Conservation (phyloP, 1,140 invertebrate species). For the Lasioglossum albipes region DNA sequence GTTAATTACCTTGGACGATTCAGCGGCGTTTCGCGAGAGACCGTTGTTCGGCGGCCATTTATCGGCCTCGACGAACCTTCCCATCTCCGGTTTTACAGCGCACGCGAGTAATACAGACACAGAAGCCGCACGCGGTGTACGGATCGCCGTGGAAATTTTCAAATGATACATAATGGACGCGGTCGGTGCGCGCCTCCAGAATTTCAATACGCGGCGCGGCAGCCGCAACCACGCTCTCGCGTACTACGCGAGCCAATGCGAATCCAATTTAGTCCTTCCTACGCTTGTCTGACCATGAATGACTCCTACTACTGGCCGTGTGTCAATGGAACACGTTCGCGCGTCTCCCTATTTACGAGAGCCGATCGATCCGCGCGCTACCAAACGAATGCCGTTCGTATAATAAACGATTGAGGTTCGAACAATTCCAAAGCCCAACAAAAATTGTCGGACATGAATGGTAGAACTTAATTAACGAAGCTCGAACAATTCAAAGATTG, state of each 20-base stretch:
- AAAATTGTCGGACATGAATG: no score
- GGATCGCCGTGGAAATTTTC: constrained; percentile 30
- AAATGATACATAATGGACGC: constrained; percentile 43
- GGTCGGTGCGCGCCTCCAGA: constrained; percentile 4
- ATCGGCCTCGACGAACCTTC: constrained; percentile 14
- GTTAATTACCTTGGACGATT: constrained; percentile 16
- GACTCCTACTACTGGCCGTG: constrained; percentile 53
- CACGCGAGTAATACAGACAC: no score
- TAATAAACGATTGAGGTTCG: no score
- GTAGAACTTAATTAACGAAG: no score
- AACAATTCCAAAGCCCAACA: no score
- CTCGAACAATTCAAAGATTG: no score
- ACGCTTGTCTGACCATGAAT: constrained; percentile 56
- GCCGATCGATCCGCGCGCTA: constrained; percentile 4
- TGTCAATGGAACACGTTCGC: constrained; percentile 43
- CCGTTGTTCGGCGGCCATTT: not conserved
- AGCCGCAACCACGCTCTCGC: constrained; percentile 9
- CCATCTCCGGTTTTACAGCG: not conserved
- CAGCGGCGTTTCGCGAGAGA: not conserved
- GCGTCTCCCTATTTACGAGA: constrained; percentile 17
- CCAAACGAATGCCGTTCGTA: no score
- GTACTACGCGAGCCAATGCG: constrained; percentile 11
- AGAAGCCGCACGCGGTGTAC: not conserved
- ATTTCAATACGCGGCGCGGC: constrained; percentile 27
- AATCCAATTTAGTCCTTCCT: constrained; percentile 51